Base-by-base conservation (phyloP, 2,797 vertebrate genomes). In the Delichon dasypus region DNA sequence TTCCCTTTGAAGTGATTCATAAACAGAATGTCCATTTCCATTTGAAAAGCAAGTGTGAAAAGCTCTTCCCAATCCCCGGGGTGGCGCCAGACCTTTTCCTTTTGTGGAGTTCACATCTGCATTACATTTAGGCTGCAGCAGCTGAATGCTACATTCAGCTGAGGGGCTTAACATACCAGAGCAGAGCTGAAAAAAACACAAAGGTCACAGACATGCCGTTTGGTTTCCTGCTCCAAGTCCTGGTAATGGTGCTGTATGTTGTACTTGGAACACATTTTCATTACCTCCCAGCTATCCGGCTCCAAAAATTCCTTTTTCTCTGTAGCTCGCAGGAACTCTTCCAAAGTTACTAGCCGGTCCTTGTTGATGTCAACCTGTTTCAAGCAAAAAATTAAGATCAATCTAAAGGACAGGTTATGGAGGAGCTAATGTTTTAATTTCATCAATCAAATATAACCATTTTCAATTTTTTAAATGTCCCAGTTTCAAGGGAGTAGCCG, bases 211-310 rank as follows among this genome's bases (percentile, higher is more conserved):
- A 67, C 36, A 29, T 29, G 78, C 85, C n/a, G 58, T 11, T 87
- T 47, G 66, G 29, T 86, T 68, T 94, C 89, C 79, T 74, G 82
- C 57, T 82, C 44, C 85, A 17, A 82, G 45, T 13, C 68, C 81
- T 53, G 44, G 17, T 70, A 93, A 83, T 5, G 87, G 57, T 51
- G 80, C 57, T 21, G 15, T 32, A 26, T 51, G 93, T 90, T 73
- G 70, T 66, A 86, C 78, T 79, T 89, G 50, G 89, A 90, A 74
- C 44, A 22, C 23, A 1, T 21, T 72, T 71, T 17, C 47, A 53
- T 98, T 96, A 99, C 99, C 99, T 99, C 99, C 99, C 99, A 99
- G 96, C 98, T 99, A 32, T 99, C 99, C 57, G 99, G 98, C 97
- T 99, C 99, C 97, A 99, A 96, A 97, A 99, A 99, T 93, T 99